phyloP scores from a whole-genome alignment of 2,888 invertebrate genomes.

The Apamea monoglypha region DNA sequence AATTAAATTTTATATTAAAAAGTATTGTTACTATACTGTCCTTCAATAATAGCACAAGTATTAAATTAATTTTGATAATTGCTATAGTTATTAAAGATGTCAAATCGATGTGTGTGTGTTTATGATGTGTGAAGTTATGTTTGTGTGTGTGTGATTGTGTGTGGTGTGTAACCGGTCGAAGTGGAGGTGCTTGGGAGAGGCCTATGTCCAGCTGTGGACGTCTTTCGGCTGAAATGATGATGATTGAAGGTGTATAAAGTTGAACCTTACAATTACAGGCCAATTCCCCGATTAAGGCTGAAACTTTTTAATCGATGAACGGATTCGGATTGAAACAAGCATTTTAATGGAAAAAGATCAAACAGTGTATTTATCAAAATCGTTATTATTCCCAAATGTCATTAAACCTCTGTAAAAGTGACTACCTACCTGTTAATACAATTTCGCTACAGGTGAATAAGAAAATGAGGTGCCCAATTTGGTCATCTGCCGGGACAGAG shows the following conservation, averaged over 20 bases:
- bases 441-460: not conserved
- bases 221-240: no score
- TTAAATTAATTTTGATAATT: constrained; percentile 4
- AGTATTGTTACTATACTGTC: not conserved
- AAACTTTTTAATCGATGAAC: constrained; percentile 1
- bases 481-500: not conserved
- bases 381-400: not conserved
- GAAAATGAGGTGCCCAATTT: constrained; percentile 4
- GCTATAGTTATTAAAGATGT: constrained; percentile 2
- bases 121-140: no score
- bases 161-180: no score
- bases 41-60: not conserved
- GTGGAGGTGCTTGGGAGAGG: no score
- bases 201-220: no score
- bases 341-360: not conserved
- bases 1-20: no score
- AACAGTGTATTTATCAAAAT: not conserved
- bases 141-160: no score
- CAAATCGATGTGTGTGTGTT: no score
- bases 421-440: not conserved
- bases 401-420: not conserved
- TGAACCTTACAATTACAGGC: not conserved
- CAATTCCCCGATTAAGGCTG: not conserved
- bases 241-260: not conserved
- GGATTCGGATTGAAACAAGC: not conserved